phyloP scores from a whole-genome alignment of 1,140 invertebrate genomes.

The Drosophila willistoni region DNA sequence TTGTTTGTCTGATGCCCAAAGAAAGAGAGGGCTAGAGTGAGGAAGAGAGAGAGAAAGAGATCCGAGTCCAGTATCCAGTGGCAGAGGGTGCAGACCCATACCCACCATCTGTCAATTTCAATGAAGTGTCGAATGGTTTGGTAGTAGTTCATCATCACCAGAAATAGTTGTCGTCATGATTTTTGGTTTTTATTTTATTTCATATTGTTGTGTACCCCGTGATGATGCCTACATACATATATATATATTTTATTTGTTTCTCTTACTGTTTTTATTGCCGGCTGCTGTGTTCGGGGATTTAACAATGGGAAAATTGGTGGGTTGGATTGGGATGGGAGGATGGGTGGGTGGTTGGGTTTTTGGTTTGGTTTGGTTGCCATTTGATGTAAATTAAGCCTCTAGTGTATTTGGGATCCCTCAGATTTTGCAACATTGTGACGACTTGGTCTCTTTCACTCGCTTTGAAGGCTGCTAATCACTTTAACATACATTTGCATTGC shows the following conservation, averaged over 20 bases:
- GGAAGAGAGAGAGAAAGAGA: too few relatives aligned
- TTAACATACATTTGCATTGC: conserved; percentile 83
- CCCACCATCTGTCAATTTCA: conserved; percentile 80
- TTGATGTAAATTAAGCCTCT: conserved; percentile 69
- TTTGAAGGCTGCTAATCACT: conserved; percentile 82
- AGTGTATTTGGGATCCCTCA: conserved; percentile 62
- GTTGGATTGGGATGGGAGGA: conserved; percentile 16
- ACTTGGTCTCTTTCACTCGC: conserved; percentile 34
- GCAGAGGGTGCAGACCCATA: conserved; percentile 53
- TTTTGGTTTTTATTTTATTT: conserved; percentile 39
- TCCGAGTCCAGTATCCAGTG: conserved; percentile 3
- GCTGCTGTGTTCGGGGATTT: conserved; percentile 66
- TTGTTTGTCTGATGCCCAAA: conserved; percentile 10
- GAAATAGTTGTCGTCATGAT: conserved; percentile 73
- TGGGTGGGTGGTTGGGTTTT: conserved; percentile 3
- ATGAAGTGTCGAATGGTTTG: conserved; percentile 72
- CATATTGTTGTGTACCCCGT: conserved; percentile 13
- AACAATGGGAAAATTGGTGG: not conserved
- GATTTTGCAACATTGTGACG: conserved; percentile 45
- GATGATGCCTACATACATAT: not conserved
- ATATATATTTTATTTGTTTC: conserved; percentile 50
- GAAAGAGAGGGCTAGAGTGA: too few relatives aligned
- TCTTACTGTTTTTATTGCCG: conserved; percentile 73
- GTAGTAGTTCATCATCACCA: conserved; percentile 69
- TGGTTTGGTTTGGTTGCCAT: conserved; percentile 12